Conservation (phyloP, 1,140 invertebrate genomes). For the Caenorhabditis remanei region DNA sequence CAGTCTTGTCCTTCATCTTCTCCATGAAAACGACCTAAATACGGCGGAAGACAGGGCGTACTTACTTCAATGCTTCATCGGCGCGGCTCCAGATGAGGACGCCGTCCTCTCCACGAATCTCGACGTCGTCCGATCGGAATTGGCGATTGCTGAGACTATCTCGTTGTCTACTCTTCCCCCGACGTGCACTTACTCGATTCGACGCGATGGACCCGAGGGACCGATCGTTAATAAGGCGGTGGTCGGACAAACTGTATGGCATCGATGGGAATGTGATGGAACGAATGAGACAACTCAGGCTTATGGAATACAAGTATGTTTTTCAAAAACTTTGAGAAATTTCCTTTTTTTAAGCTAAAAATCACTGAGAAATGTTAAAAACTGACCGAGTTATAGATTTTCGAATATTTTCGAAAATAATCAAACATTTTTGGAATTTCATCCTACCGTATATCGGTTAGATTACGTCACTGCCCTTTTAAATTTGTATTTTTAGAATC, state of each 20-base stretch:
- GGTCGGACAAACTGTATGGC: slow-evolving; percentile 65
- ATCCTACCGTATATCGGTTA: too few relatives aligned
- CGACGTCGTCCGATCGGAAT: slow-evolving; percentile 55
- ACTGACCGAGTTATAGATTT: too few relatives aligned
- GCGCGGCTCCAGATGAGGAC: slow-evolving; percentile 25
- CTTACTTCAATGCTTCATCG: slow-evolving; percentile 65
- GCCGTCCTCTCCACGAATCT: slow-evolving; percentile 56
- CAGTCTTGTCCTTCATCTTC: slow-evolving; percentile 57
- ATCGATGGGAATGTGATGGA: slow-evolving; percentile 69
- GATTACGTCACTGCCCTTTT: too few relatives aligned
- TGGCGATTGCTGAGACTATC: slow-evolving; percentile 64
- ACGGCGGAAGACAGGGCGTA: slow-evolving; percentile 63
- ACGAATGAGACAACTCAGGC: slow-evolving; percentile 42
- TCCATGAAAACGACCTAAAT: slow-evolving; percentile 56
- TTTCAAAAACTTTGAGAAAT: too few relatives aligned
- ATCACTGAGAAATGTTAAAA: too few relatives aligned
- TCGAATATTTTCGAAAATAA: too few relatives aligned
- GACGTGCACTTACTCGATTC: slow-evolving; percentile 65
- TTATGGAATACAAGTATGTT: slow-evolving; percentile 26
- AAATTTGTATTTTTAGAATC: too few relatives aligned
- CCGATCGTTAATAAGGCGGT: slow-evolving; percentile 57
- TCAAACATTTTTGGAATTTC: too few relatives aligned
- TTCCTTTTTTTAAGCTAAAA: background rate
- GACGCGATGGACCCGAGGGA: slow-evolving; percentile 63
- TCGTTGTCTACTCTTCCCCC: slow-evolving; percentile 61